Base-by-base conservation (phyloP, 1,140 invertebrate species). In the Phymastichus coffea region DNA sequence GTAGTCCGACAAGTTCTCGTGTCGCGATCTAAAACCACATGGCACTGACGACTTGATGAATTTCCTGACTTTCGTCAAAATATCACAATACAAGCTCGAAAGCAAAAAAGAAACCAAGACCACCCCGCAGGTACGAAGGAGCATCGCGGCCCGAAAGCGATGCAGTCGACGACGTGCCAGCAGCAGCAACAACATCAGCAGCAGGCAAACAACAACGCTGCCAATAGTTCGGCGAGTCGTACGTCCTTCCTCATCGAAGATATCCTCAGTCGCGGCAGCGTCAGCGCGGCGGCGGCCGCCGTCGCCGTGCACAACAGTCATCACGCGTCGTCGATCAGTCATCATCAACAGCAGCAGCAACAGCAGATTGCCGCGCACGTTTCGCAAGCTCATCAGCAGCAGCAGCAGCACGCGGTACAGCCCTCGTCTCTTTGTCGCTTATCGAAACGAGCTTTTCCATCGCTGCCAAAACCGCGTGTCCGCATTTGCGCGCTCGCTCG, bases 161-260 rank as follows among this genome's bases (percentile, higher is more conserved):
- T 78, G 78, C 76, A 79, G 71, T 55, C 78, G 75, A 40, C 76
- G 75, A 28, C 74, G 51, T 77, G 74, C 62, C 67, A 68, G n/a
- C 58, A 54, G 35, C 74, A 72, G 44, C 75, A 76, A 37, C 73
- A 74, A 49, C 76, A 73, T 60, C 70, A 69, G 9, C 75, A 74
- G 33, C 76, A 71, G 58, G 66, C 71, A 58, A 79, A 77, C 53
- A 6, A 33, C 6, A 6, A 12, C 6, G 28, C 28, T 12, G 6
- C 40, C 23, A 72, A 66, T 7, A 76, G 71, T 1, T 74, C 74
- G 9, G 73, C 75, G 4, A 75, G 70, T 33, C 68, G 76, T 63
- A 88, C 87, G 1, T 88, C 89, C 12, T 89, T 91, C 75, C 80
- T 92, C 58, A 91, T 93, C 65, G 87, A 93, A 66, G 91, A 93